Conservation (phyloP, 2,888 invertebrate genomes). For the Parascotia fuliginaria region DNA sequence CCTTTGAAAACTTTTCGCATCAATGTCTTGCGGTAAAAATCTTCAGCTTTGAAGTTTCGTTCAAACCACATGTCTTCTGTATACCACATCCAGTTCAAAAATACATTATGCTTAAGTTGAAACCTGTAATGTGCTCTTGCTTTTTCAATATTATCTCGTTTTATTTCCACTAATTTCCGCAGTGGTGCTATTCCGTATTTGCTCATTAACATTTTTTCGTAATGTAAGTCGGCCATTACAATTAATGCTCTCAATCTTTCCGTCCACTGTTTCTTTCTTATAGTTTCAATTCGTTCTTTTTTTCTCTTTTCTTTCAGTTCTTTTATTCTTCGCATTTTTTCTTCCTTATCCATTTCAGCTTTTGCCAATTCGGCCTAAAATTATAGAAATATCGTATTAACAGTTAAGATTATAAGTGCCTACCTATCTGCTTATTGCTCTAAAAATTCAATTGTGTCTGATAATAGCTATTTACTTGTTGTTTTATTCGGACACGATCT, state of each 20-base stretch:
- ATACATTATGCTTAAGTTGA: slow-evolving; percentile 77
- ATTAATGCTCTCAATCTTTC: slow-evolving; percentile 74
- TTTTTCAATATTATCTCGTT: slow-evolving; percentile 70
- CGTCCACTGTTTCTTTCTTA: slow-evolving; percentile 84
- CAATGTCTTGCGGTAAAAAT: slow-evolving; percentile 80
- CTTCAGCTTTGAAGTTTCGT: slow-evolving; percentile 85
- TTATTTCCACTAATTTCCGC: slow-evolving; percentile 61
- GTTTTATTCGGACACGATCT: slow-evolving; percentile 74
- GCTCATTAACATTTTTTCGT: slow-evolving; percentile 69
- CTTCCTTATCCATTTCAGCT: slow-evolving; percentile 86
- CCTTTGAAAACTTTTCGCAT: slow-evolving; percentile 71
- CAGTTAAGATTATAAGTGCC: no score
- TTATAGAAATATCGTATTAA: not conserved
- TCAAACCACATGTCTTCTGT: slow-evolving; percentile 79
- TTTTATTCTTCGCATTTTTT: slow-evolving; percentile 85
- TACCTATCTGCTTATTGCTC: not conserved
- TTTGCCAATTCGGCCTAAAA: slow-evolving; percentile 77
- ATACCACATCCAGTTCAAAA: slow-evolving; percentile 82
- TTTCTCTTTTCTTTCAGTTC: slow-evolving; percentile 87
- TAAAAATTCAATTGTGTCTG: not conserved
- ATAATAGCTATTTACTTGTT: slow-evolving; percentile 61
- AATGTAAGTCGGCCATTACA: slow-evolving; percentile 83
- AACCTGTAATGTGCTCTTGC: slow-evolving; percentile 78
- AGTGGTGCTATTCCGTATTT: slow-evolving; percentile 75
- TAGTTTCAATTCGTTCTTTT: slow-evolving; percentile 86